Evolutionary conservation across 2,797 vertebrate genomes (phyloP).

Genomic region (Steatocranus sp.): DNA sequence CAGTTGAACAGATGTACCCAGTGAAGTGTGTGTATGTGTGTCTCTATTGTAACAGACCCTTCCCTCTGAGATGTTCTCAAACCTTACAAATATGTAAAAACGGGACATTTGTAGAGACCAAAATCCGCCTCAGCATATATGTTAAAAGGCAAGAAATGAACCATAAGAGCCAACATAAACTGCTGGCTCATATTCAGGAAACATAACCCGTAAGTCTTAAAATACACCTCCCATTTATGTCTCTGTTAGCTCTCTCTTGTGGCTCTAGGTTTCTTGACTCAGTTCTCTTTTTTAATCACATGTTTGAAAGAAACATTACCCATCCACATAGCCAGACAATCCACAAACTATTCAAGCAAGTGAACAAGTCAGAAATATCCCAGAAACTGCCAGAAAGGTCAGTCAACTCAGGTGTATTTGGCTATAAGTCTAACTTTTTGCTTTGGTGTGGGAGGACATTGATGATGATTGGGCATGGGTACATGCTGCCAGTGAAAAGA

Average conservation of each 20-base stretch:
- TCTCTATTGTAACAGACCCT: not conserved
- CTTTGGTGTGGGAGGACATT: slow-evolving; percentile 8
- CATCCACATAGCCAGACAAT: not conserved
- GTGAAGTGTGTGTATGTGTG: not conserved
- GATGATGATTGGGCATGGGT: not conserved
- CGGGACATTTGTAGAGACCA: not conserved
- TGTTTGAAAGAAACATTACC: not conserved
- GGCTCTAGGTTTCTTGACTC: not conserved
- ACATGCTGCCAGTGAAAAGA: slow-evolving; percentile 2
- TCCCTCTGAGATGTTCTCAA: not conserved
- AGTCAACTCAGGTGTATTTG: slow-evolving; percentile 43
- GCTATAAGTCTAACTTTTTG: not conserved
- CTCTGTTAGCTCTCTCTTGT: not conserved
- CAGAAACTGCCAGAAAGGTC: not conserved
- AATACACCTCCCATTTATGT: not conserved
- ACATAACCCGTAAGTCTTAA: not conserved
- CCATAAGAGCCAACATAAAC: not conserved
- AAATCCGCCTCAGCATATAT: not conserved
- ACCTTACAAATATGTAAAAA: not conserved
- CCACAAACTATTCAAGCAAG: slow-evolving; percentile 1
- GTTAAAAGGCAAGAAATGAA: not conserved
- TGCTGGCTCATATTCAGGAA: not conserved
- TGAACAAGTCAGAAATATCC: slow-evolving; percentile 1
- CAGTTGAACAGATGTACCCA: not conserved
- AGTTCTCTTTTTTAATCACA: not conserved